These are phyloP conservation scores for Manacus vitellinus DNA, from an alignment of 2,113 vertebrate genomes.

Conservation along the genomic window DNA sequence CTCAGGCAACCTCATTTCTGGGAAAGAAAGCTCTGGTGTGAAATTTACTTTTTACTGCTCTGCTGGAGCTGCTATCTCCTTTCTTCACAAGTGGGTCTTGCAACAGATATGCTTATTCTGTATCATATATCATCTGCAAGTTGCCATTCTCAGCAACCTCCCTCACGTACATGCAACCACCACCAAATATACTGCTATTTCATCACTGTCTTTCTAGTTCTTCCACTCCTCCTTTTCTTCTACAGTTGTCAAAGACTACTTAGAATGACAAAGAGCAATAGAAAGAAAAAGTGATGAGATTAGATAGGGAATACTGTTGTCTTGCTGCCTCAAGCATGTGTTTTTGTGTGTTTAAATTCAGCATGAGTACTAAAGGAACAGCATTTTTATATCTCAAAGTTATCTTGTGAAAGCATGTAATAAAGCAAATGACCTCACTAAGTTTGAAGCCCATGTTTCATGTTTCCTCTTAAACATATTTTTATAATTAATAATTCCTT, in stretches of 20 bases:
- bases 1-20: not conserved
- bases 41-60: not conserved
- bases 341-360: not conserved
- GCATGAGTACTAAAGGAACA: not conserved
- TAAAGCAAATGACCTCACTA: not conserved
- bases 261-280: not conserved
- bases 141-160: not conserved
- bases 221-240: not conserved
- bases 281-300: not conserved
- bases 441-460: not conserved
- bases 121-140: not conserved
- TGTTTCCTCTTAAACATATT: not conserved
- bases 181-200: not conserved
- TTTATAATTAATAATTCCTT: not conserved
- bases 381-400: not conserved
- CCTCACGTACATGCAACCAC: not conserved
- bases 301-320: not conserved
- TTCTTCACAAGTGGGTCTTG: not conserved
- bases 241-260: not conserved
- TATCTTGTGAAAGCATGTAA: not conserved
- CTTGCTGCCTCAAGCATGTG: not conserved
- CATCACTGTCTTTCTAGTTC: not conserved
- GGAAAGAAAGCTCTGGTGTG: not conserved
- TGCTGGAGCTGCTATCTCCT: not conserved
- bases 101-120: not conserved